Percentiles rank a stretch among this genome's conserved stretches.
These are phyloP conservation scores for Heliconius himera DNA, from an alignment of 1,140 invertebrate species.

Conservation along the genomic window DNA sequence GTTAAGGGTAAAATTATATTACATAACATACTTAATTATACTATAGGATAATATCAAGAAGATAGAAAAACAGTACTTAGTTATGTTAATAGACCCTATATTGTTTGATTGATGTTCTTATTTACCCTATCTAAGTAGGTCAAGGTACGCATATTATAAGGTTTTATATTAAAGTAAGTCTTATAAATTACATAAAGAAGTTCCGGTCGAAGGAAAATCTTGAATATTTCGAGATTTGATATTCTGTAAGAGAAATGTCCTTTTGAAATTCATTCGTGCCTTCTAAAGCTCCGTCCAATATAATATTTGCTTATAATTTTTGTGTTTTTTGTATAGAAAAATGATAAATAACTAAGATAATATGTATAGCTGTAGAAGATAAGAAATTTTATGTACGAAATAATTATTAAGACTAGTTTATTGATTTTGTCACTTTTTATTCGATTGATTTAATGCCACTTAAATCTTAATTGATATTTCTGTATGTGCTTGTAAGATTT, in stretches of 20 bases:
- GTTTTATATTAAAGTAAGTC: not conserved
- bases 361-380: no score
- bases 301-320: not conserved
- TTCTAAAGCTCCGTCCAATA: not conserved
- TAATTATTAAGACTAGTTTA: no score
- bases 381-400: no score
- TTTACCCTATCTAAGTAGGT: conserved; percentile 8
- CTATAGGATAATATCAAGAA: no score
- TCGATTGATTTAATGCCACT: no score
- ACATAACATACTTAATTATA: no score
- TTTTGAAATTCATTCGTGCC: not conserved
- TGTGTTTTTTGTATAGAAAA: not conserved
- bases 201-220: not conserved
- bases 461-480: no score
- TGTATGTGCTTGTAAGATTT: no score
- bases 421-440: no score
- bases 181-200: not conserved
- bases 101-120: not conserved
- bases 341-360: not conserved
- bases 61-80: no score
- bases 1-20: no score
- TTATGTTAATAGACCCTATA: not conserved
- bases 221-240: not conserved
- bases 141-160: not conserved
- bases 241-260: not conserved